These are phyloP conservation scores for Pachycephala philippinensis DNA, from an alignment of 2,113 vertebrate genomes.

Conservation along the genomic window DNA sequence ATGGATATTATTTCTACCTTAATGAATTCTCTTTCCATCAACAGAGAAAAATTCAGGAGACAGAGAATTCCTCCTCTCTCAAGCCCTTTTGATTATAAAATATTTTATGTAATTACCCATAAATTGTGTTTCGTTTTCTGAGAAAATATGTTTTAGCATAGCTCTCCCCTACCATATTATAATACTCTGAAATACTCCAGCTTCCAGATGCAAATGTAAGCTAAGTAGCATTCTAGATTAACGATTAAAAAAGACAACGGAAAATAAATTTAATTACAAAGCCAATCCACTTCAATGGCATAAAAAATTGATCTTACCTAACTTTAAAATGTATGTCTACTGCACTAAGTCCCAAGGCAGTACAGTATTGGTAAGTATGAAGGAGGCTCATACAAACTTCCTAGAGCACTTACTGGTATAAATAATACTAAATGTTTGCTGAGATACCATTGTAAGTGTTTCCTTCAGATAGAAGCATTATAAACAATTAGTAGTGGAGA, in stretches of 20 bases:
- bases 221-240: neutral
- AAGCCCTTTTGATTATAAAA: neutral
- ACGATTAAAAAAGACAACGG: neutral
- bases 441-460: neutral
- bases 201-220: neutral
- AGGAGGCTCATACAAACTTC: neutral
- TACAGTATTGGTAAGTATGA: neutral
- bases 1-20: neutral
- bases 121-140: neutral
- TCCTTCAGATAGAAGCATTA: constrained; percentile 4
- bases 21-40: neutral
- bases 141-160: neutral
- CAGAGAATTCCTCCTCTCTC: neutral
- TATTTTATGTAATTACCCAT: neutral
- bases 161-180: neutral
- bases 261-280: constrained; percentile 60
- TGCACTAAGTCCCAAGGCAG: constrained; percentile 1
- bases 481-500: neutral
- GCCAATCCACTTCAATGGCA: neutral
- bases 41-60: neutral
- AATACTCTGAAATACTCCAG: neutral
- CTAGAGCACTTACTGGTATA: neutral
- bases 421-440: constrained; percentile 30
- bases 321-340: constrained; percentile 28
- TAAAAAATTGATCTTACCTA: constrained; percentile 54